These are phyloP conservation scores for Coenonympha arcania DNA, from an alignment of 2,888 invertebrate species.

Conservation along the genomic window DNA sequence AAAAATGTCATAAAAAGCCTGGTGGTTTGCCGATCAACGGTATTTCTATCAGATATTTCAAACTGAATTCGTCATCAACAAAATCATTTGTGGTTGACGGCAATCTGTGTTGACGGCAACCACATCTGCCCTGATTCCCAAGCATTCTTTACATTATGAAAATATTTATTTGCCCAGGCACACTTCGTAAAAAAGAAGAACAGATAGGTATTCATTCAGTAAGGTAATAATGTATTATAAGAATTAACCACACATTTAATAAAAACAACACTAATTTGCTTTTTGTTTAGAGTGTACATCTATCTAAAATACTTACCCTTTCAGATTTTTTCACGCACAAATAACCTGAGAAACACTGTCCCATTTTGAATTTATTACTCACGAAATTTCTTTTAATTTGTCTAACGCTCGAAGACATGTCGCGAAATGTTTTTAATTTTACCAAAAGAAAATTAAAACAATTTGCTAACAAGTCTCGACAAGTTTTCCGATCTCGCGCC, in stretches of 20 bases:
- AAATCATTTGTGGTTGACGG: background rate
- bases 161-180: background rate
- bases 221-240: no score
- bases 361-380: slow-evolving; percentile 46
- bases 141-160: background rate
- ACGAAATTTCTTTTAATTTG: slow-evolving; percentile 31
- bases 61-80: background rate
- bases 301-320: slow-evolving; percentile 42
- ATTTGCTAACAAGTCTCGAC: slow-evolving; percentile 28
- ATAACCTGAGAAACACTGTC: slow-evolving; percentile 52
- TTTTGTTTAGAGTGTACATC: background rate
- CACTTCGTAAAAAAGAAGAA: background rate
- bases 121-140: background rate
- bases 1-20: no score
- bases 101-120: no score
- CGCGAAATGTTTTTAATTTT: slow-evolving; percentile 26
- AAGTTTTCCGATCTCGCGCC: no score
- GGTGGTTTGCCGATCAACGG: no score
- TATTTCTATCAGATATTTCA: background rate
- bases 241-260: no score
- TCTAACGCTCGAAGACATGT: slow-evolving; percentile 39
- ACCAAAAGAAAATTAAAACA: slow-evolving; percentile 1
- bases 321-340: slow-evolving; percentile 35
- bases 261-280: background rate
- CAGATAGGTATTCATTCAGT: no score